Evolutionary conservation across 2,113 vertebrate species (phyloP), one percentile per base, ranked within the genome.

Genomic region (Tupaia chinensis): DNA sequence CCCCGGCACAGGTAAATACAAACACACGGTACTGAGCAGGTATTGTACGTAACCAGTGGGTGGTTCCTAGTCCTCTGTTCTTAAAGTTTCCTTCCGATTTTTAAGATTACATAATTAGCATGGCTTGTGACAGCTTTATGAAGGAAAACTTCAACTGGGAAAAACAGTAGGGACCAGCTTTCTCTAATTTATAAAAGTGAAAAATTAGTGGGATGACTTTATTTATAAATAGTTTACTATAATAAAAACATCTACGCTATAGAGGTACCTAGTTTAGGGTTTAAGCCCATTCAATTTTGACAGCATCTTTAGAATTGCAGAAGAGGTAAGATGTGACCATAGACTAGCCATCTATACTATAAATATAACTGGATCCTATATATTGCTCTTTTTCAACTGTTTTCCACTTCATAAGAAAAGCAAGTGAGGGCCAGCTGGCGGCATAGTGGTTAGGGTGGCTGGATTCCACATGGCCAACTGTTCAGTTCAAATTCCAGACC

Each of bases 121-220:
- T 65, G 54, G 87, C 54, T 5, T 56, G 2, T 27, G 29, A 91
- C 17, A 77, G 5, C 7, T 93, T 90, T 94, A 69, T 83, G 65
- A 83, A 85, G 25, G 70, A 91, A 86, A 94, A 89, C 53, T 54
- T 92, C 54, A 95, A 22, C 3, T 54, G 20, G 29, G 20, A 87
- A 88, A 95, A 93, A 91, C 34, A 86, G 25, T 76, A 87, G 56
- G 5, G 22, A 63, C 25, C 73, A 54, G 53, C 19, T 93, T 95
- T 61, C 32, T 65, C 22, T 80, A 77, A 56, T 74, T 87, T 83
- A 93, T 89, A 70, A 95, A 93, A 91, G 32, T 96, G 53, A 0
- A 96, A 97, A 95, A 58, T 91, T 91, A 90, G 56, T 25, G 77
- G n/a, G n/a, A 65, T 87, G 13, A 69, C 68, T 80, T 94, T 69